Evolutionary conservation across 2,888 invertebrate species (phyloP).

Genomic region (Phymatocera aterrima): DNA sequence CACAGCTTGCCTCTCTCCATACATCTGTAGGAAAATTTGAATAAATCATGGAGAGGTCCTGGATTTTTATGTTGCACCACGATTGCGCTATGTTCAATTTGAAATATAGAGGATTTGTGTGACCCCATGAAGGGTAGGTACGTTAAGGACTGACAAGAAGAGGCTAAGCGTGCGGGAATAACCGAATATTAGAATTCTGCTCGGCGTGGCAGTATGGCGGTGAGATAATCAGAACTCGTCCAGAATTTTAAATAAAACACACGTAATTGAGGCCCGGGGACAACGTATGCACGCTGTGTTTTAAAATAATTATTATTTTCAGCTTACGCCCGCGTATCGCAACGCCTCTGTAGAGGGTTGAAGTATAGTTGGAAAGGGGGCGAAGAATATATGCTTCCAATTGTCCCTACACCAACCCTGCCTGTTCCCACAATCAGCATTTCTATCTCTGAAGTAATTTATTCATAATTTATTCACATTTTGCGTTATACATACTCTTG

Average conservation of each 20-base stretch:
- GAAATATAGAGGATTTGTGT: slow-evolving; percentile 4
- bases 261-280: slow-evolving; percentile 54
- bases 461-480: slow-evolving; percentile 28
- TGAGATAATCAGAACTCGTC: slow-evolving; percentile 58
- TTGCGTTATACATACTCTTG: neutral
- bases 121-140: neutral
- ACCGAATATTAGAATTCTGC: slow-evolving; percentile 61
- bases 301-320: slow-evolving; percentile 50
- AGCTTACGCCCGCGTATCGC: slow-evolving; percentile 46
- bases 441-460: slow-evolving; percentile 39
- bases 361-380: slow-evolving; percentile 21
- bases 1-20: neutral
- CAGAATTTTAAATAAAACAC: slow-evolving; percentile 63
- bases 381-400: slow-evolving; percentile 35
- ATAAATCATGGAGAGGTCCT: neutral
- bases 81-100: neutral
- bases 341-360: slow-evolving; percentile 39
- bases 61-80: neutral
- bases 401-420: slow-evolving; percentile 26
- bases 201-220: slow-evolving; percentile 51
- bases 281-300: slow-evolving; percentile 48
- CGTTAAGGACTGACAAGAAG: slow-evolving; percentile 33
- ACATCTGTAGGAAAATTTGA: neutral
- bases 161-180: slow-evolving; percentile 35
- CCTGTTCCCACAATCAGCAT: slow-evolving; percentile 30